Conservation (phyloP, 2,888 invertebrate species). For the Hemaris fuciformis region DNA sequence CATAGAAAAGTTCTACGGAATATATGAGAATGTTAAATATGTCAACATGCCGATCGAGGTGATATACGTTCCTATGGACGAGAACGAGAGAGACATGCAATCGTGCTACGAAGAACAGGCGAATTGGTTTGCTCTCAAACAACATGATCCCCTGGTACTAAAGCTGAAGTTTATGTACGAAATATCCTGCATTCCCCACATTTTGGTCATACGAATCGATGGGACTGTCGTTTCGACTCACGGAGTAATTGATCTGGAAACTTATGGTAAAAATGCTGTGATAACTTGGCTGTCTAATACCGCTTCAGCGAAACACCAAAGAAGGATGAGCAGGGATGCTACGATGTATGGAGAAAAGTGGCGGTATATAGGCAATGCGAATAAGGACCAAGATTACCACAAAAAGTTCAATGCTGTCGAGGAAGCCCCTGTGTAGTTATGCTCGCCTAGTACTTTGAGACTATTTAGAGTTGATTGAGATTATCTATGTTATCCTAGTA, state of each 20-base stretch:
- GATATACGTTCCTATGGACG: slow-evolving; percentile 62
- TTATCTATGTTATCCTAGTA: neutral
- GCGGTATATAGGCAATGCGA: slow-evolving; percentile 36
- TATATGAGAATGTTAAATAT: slow-evolving; percentile 61
- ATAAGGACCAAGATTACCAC: slow-evolving; percentile 32
- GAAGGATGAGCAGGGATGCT: slow-evolving; percentile 47
- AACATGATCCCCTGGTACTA: slow-evolving; percentile 50
- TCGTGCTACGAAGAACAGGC: slow-evolving; percentile 55
- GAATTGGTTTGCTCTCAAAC: slow-evolving; percentile 67
- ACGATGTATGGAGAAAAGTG: slow-evolving; percentile 55
- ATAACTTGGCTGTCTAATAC: slow-evolving; percentile 59
- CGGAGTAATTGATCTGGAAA: slow-evolving; percentile 58
- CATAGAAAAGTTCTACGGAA: slow-evolving; percentile 55
- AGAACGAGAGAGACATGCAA: slow-evolving; percentile 42
- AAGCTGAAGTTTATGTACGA: slow-evolving; percentile 52
- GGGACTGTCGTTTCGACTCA: slow-evolving; percentile 54
- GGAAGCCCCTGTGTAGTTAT: slow-evolving; percentile 15
- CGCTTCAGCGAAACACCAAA: slow-evolving; percentile 30
- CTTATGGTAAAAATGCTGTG: slow-evolving; percentile 62
- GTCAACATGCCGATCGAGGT: slow-evolving; percentile 66
- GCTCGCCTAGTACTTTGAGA: slow-evolving; percentile 20
- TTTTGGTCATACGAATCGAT: slow-evolving; percentile 50
- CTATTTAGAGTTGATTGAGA: neutral
- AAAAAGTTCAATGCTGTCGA: slow-evolving; percentile 34
- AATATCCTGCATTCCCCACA: slow-evolving; percentile 55